A percentile compares a stretch with the other conserved stretches of the same genome.
Conservation (phyloP, 2,888 invertebrate genomes). For the Cataglyphis rosenhaueri region DNA sequence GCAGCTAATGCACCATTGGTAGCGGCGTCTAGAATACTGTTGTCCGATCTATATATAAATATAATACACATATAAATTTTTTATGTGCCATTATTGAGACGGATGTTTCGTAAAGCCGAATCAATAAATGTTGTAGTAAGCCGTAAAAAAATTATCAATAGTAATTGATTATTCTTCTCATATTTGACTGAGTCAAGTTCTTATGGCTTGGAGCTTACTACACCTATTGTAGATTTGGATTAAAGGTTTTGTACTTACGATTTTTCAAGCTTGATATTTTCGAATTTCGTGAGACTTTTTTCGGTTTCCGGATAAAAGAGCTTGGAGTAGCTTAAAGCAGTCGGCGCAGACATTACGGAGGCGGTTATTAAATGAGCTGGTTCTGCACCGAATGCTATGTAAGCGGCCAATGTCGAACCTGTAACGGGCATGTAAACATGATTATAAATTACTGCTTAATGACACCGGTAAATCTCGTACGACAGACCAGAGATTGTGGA, state of each 20-base stretch:
- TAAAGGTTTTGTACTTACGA: slow-evolving; percentile 86
- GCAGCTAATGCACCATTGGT: slow-evolving; percentile 95
- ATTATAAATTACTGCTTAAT: slow-evolving; percentile 6
- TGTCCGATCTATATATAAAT: slow-evolving; percentile 90
- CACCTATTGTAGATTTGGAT: too few relatives aligned
- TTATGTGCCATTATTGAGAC: neutral
- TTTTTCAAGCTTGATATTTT: slow-evolving; percentile 90
- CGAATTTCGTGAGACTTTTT: slow-evolving; percentile 90
- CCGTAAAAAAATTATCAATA: too few relatives aligned
- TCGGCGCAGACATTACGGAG: slow-evolving; percentile 98
- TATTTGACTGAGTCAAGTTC: too few relatives aligned
- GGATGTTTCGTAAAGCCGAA: neutral
- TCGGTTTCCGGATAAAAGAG: slow-evolving; percentile 97
- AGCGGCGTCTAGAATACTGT: slow-evolving; percentile 95
- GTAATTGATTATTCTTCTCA: too few relatives aligned
- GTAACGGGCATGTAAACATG: slow-evolving; percentile 74
- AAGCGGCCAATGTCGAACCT: slow-evolving; percentile 96
- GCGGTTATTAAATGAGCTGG: slow-evolving; percentile 96
- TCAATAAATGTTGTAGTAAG: too few relatives aligned
- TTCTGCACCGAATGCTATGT: slow-evolving; percentile 95
- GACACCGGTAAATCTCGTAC: neutral
- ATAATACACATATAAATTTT: neutral
- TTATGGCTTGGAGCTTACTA: too few relatives aligned
- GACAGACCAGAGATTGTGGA: slow-evolving; percentile 94
- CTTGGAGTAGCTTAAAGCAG: slow-evolving; percentile 95